Percentiles rank a stretch among this genome's conserved stretches.
These are phyloP conservation scores for Pseudomugil gertrudae DNA, from an alignment of 2,797 vertebrate species.

Conservation along the genomic window DNA sequence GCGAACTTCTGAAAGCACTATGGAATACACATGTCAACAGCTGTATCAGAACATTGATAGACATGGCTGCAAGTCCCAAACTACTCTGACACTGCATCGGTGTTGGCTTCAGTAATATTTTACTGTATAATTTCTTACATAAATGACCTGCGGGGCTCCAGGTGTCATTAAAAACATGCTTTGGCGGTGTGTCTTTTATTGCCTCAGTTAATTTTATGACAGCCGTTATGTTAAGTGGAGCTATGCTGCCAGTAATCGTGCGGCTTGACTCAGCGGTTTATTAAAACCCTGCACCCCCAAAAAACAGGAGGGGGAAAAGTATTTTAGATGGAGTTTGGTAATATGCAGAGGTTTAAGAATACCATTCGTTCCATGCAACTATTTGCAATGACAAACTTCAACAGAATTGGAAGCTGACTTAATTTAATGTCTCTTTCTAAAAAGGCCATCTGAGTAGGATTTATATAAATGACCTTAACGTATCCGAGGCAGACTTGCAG, in stretches of 20 bases:
- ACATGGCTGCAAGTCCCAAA: background rate
- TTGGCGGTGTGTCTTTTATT: slow-evolving; percentile 77
- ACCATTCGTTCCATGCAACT: slow-evolving; percentile 2
- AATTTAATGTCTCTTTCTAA: slow-evolving; percentile 7
- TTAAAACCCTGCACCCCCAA: slow-evolving; percentile 22
- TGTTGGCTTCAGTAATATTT: slow-evolving; percentile 75
- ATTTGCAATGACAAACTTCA: slow-evolving; percentile 3
- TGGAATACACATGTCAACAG: slow-evolving; percentile 53
- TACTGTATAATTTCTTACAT: slow-evolving; percentile 75
- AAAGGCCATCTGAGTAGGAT: background rate
- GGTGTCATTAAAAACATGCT: slow-evolving; percentile 83
- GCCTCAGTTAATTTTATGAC: slow-evolving; percentile 81
- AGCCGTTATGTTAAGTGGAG: slow-evolving; percentile 78
- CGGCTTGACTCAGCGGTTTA: slow-evolving; percentile 75
- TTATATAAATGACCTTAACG: slow-evolving; percentile 46
- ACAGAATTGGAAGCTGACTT: slow-evolving; percentile 45
- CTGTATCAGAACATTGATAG: slow-evolving; percentile 37
- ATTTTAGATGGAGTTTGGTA: slow-evolving; percentile 32
- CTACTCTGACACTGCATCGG: slow-evolving; percentile 9
- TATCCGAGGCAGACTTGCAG: slow-evolving; percentile 33
- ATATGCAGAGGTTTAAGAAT: background rate
- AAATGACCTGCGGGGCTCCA: slow-evolving; percentile 78
- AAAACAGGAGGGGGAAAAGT: background rate
- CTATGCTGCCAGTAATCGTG: slow-evolving; percentile 73
- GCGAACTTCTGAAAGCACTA: slow-evolving; percentile 44